Percentiles rank a stretch among this genome's conserved stretches.
These are phyloP conservation scores for Luscinia luscinia DNA, from an alignment of 2,797 vertebrate genomes.

Conservation along the genomic window DNA sequence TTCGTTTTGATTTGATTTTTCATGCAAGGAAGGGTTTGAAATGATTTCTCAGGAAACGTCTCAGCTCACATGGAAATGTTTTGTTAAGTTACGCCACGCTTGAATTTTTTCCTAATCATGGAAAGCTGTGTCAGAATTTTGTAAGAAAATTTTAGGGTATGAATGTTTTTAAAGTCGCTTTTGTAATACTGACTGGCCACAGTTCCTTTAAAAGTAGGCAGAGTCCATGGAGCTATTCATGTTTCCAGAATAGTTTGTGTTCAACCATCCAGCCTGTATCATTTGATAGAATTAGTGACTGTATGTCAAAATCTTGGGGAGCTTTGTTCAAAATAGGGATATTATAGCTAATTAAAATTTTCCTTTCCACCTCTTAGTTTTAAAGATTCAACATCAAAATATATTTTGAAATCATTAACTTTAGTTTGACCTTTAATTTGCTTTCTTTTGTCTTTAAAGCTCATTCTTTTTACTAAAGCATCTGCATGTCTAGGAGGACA, in stretches of 20 bases:
- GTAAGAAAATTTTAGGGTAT: not conserved
- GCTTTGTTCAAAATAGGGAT: not conserved
- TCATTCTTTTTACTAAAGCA: constrained; percentile 1
- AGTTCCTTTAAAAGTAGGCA: not conserved
- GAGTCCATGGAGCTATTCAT: not conserved
- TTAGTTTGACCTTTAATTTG: not conserved
- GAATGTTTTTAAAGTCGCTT: not conserved
- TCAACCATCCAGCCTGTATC: not conserved
- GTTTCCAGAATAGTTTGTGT: not conserved
- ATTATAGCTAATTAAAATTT: not conserved
- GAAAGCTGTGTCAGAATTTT: not conserved
- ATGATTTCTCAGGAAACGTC: not conserved
- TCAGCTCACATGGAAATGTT: not conserved
- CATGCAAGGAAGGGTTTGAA: not conserved
- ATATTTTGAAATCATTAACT: constrained; percentile 26
- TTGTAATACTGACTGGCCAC: not conserved
- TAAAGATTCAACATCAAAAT: not conserved
- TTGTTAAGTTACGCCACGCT: not conserved
- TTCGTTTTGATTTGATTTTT: not conserved
- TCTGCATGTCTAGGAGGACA: not conserved
- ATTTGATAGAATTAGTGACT: not conserved
- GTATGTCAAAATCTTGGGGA: not conserved
- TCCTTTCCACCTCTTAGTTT: not conserved
- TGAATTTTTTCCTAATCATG: not conserved
- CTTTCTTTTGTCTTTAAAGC: constrained; percentile 21